A percentile compares a stretch with the other conserved stretches of the same genome.
phyloP scores from a whole-genome alignment of 2,888 invertebrate species.

The Drosophila neoperkinsi region DNA sequence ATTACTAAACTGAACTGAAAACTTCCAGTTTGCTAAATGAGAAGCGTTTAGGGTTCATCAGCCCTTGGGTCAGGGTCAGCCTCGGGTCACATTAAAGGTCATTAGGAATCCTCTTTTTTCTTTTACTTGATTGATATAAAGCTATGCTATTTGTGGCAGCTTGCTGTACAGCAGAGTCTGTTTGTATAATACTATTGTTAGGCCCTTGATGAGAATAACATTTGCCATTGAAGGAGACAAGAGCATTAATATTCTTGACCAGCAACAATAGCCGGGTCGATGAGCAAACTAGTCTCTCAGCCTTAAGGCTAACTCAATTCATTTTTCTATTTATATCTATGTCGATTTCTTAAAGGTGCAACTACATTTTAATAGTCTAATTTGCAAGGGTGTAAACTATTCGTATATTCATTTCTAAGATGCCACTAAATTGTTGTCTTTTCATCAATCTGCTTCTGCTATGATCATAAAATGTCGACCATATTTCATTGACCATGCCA shows the following conservation, averaged over 20 bases:
- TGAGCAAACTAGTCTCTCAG: not conserved
- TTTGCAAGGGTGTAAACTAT: not conserved
- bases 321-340: not conserved
- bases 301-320: not conserved
- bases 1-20: not conserved
- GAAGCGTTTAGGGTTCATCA: constrained; percentile 7
- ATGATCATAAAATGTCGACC: constrained; percentile 33
- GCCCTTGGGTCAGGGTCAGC: not conserved
- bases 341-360: not conserved
- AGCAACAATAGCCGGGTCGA: not conserved
- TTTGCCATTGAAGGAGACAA: not conserved
- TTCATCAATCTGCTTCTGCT: not conserved
- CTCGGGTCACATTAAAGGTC: constrained; percentile 10
- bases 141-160: not conserved
- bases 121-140: constrained; percentile 27
- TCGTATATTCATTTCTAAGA: not conserved
- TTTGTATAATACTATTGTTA: not conserved
- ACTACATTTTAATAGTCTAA: not conserved
- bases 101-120: constrained; percentile 10
- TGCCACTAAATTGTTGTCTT: constrained; percentile 1
- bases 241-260: not conserved
- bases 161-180: not conserved
- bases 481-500: constrained; percentile 51
- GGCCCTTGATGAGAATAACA: not conserved
- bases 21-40: constrained; percentile 13